A percentile compares a stretch with the other conserved stretches of the same genome.
Conservation (phyloP, 2,113 vertebrate genomes). For the Tragelaphus imberbis region DNA sequence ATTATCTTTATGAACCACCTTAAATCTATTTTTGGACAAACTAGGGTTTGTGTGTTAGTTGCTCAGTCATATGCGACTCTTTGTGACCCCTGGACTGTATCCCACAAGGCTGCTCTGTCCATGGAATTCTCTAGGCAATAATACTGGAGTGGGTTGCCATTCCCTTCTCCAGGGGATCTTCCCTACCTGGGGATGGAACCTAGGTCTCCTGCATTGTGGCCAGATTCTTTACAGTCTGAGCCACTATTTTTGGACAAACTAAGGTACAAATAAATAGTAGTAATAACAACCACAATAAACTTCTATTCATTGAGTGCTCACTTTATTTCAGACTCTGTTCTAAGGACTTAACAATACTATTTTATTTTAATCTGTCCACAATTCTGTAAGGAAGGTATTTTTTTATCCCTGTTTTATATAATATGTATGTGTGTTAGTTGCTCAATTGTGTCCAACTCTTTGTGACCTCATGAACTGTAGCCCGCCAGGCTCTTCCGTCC, state of each 20-base stretch:
- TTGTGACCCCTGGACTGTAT: background rate
- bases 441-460: background rate
- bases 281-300: background rate
- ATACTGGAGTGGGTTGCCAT: background rate
- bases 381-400: background rate
- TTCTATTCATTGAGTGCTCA: background rate
- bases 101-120: background rate
- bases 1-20: background rate
- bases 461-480: background rate
- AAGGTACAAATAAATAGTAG: background rate
- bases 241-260: background rate
- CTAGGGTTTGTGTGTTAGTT: background rate
- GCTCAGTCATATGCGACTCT: background rate
- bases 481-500: rapidly evolving
- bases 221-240: background rate
- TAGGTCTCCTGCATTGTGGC: background rate
- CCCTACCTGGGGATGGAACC: background rate
- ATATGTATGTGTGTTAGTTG: background rate
- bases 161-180: background rate
- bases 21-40: background rate
- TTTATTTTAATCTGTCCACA: background rate
- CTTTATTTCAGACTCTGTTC: background rate
- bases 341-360: background rate
- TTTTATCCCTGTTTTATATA: background rate
- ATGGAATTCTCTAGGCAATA: background rate